phyloP scores from a whole-genome alignment of 2,797 vertebrate genomes.

The Myotis pilosus region DNA sequence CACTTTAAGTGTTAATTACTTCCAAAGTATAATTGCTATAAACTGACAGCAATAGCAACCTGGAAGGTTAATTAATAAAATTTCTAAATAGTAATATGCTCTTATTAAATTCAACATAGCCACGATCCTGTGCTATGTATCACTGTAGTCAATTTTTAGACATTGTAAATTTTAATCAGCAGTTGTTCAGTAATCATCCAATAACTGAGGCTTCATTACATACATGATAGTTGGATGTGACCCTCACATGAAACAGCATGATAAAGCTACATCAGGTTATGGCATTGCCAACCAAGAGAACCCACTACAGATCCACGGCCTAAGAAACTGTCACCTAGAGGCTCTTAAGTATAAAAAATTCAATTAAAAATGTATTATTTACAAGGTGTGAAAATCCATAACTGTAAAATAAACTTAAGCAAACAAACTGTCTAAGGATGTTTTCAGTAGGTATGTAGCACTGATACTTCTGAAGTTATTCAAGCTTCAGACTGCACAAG shows the following conservation, averaged over 20 bases:
- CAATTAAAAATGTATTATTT: background rate
- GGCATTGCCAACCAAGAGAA: background rate
- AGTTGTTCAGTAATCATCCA: background rate
- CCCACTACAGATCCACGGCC: rapidly evolving
- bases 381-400: background rate
- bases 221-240: background rate
- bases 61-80: background rate
- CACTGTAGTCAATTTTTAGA: background rate
- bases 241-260: background rate
- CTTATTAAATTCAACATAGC: background rate
- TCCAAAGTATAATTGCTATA: background rate
- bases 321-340: background rate
- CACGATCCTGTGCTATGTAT: background rate
- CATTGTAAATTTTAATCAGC: background rate
- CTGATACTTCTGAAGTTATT: background rate
- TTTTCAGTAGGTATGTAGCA: background rate
- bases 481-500: background rate
- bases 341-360: background rate
- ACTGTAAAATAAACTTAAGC: background rate
- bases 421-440: background rate
- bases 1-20: background rate
- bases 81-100: background rate
- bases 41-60: background rate
- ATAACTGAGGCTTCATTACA: background rate
- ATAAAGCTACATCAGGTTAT: background rate